Conservation (phyloP, 1,140 invertebrate species). For the Drosophila sulfurigaster region DNA sequence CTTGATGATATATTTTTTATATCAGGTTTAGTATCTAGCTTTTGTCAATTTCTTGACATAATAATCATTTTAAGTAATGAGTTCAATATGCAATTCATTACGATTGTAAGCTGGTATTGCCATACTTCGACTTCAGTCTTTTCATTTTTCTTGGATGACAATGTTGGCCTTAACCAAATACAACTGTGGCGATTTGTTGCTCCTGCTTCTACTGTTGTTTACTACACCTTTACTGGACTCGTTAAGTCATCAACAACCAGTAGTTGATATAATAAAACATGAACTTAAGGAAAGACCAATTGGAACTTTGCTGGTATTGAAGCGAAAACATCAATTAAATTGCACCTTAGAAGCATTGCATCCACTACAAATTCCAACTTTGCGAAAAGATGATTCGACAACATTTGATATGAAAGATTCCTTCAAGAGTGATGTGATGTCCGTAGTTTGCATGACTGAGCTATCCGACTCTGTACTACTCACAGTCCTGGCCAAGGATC, state of each 20-base stretch:
- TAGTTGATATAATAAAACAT: background rate
- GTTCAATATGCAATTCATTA: conserved; percentile 1
- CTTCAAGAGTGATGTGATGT: conserved; percentile 18
- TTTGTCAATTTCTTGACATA: too few species aligned
- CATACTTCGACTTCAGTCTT: too few species aligned
- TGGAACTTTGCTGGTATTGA: conserved; percentile 18
- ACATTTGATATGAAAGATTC: background rate
- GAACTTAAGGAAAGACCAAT: background rate
- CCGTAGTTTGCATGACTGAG: conserved; percentile 37
- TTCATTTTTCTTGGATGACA: background rate
- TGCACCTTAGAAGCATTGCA: conserved; percentile 14
- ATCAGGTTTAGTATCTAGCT: too few species aligned
- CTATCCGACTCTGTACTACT: background rate
- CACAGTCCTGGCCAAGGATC: background rate
- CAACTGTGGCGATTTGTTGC: background rate
- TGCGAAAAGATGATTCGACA: conserved; percentile 1
- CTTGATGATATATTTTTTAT: too few species aligned
- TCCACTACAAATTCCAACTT: background rate
- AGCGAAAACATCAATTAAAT: background rate
- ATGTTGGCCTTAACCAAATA: conserved; percentile 4
- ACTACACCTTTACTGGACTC: background rate
- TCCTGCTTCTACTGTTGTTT: conserved; percentile 8
- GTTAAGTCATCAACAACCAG: background rate
- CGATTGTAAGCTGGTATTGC: background rate
- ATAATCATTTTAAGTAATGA: background rate